Percentiles rank a stretch among this genome's conserved stretches.
Evolutionary conservation across 2,888 invertebrate genomes (phyloP).

Genomic region (Spisula solida): DNA sequence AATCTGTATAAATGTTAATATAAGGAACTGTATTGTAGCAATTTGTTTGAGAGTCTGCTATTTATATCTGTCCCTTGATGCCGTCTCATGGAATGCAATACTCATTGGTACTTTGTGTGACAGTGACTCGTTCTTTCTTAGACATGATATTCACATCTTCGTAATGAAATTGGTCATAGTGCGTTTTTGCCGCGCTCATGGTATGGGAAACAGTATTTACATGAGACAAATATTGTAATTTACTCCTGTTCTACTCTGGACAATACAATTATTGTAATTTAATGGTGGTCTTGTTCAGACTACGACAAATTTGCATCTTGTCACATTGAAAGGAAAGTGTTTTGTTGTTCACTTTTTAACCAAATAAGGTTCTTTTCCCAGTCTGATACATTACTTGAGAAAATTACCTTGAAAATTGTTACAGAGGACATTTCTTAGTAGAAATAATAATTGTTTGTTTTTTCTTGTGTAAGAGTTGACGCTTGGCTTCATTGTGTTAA

Average conservation of each 20-base stretch:
- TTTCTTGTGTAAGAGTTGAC: no score
- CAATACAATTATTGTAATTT: conserved; percentile 29
- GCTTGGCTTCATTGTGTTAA: no score
- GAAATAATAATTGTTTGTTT: no score
- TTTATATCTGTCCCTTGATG: background rate
- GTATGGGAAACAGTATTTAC: conserved; percentile 17
- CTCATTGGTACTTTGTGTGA: background rate
- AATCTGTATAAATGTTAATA: conserved; percentile 11
- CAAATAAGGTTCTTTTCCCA: no score
- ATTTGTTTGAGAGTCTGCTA: background rate
- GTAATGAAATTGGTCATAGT: conserved; percentile 21
- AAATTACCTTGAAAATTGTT: no score
- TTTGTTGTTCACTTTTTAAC: background rate
- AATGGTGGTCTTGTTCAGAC: conserved; percentile 2
- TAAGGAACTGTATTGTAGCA: background rate
- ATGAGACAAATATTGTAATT: conserved; percentile 28
- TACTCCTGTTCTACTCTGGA: background rate
- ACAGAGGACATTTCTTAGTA: no score
- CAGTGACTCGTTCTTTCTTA: background rate
- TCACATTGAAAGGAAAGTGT: background rate
- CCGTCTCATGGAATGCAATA: background rate
- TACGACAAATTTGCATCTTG: conserved; percentile 1
- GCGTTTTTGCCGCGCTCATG: background rate
- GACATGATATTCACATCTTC: conserved; percentile 2
- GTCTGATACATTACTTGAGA: no score